Conservation (phyloP, 2,888 invertebrate species). For the Eudemis profundana region DNA sequence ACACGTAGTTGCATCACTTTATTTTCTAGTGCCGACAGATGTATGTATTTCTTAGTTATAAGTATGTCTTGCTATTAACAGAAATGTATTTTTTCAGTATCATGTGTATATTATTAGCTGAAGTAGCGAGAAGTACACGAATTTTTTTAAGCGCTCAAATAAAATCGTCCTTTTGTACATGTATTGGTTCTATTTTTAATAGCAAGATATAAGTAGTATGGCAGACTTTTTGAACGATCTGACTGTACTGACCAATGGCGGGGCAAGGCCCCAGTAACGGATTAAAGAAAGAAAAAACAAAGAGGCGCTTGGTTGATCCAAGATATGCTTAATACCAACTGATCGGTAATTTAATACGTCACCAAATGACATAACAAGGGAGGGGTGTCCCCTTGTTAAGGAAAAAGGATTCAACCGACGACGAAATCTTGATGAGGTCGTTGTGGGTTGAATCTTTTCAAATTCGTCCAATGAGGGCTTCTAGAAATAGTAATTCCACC, state of each 20-base stretch:
- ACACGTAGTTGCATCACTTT: conserved; percentile 20
- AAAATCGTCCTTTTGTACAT: conserved; percentile 8
- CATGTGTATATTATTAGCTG: conserved; percentile 1
- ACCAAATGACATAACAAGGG: too few species aligned
- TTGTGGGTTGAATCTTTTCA: too few species aligned
- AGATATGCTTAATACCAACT: too few species aligned
- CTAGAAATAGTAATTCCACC: too few species aligned
- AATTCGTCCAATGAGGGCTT: too few species aligned
- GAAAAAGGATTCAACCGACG: too few species aligned
- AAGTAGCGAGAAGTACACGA: background rate
- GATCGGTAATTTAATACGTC: too few species aligned
- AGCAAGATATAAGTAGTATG: conserved; percentile 14
- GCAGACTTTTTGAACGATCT: background rate
- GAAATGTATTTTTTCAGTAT: conserved; percentile 1
- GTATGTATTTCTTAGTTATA: conserved; percentile 25
- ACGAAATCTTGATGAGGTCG: too few species aligned
- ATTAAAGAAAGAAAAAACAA: too few species aligned
- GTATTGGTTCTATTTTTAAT: conserved; percentile 4
- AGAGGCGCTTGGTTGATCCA: too few species aligned
- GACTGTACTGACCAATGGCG: background rate
- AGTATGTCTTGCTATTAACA: conserved; percentile 35
- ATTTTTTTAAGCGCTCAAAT: conserved; percentile 14
- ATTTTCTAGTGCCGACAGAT: conserved; percentile 26
- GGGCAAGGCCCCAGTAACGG: too few species aligned
- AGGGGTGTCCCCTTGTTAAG: too few species aligned